These are phyloP conservation scores for Drosophila pseudotakahashii DNA, from an alignment of 2,888 invertebrate species.

Conservation along the genomic window DNA sequence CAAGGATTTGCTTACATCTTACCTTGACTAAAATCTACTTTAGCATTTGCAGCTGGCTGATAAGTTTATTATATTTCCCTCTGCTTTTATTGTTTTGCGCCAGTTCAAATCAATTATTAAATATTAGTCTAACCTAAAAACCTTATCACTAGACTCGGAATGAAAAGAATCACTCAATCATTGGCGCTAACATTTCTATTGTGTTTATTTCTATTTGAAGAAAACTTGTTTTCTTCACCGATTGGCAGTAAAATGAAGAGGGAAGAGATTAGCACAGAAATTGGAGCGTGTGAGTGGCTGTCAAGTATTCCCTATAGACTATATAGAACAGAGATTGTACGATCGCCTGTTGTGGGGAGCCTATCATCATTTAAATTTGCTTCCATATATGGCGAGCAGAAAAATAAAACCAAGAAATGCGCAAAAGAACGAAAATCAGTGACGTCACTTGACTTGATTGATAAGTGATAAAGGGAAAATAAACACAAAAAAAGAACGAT, in stretches of 20 bases:
- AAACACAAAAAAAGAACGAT: slow-evolving; percentile 5
- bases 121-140: slow-evolving; percentile 69
- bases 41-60: slow-evolving; percentile 23
- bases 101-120: slow-evolving; percentile 50
- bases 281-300: slow-evolving; percentile 53
- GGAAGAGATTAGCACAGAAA: slow-evolving; percentile 55
- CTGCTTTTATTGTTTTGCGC: slow-evolving; percentile 23
- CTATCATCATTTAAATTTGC: slow-evolving; percentile 5
- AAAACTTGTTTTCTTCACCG: slow-evolving; percentile 26
- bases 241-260: slow-evolving; percentile 16
- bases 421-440: neutral
- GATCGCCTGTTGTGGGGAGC: slow-evolving; percentile 7
- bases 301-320: slow-evolving; percentile 7
- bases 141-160: slow-evolving; percentile 42
- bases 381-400: slow-evolving; percentile 1
- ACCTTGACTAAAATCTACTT: slow-evolving; percentile 17
- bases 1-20: slow-evolving; percentile 24
- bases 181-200: slow-evolving; percentile 58
- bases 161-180: slow-evolving; percentile 41
- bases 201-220: slow-evolving; percentile 26
- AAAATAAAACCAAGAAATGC: slow-evolving; percentile 3
- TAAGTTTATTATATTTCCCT: slow-evolving; percentile 14
- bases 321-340: neutral
- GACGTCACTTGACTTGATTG: slow-evolving; percentile 41
- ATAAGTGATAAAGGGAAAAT: slow-evolving; percentile 31